phyloP scores from a whole-genome alignment of 2,113 vertebrate genomes.

The Craseonycteris thonglongyai region DNA sequence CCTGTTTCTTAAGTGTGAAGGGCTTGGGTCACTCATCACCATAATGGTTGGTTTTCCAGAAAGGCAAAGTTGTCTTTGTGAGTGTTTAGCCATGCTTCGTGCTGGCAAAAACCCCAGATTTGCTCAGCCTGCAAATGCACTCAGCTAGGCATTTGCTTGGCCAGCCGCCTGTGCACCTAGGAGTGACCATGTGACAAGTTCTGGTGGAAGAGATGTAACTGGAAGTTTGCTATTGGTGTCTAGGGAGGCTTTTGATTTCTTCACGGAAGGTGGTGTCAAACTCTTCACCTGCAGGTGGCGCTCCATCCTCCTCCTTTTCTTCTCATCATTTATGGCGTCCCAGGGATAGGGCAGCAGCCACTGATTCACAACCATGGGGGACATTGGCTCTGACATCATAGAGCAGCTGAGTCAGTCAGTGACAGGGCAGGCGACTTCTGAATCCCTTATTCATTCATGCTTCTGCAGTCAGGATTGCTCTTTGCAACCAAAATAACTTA shows the following conservation, averaged over 20 bases:
- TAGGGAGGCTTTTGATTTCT: background rate
- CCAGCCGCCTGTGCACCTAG: background rate
- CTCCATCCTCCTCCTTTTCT: background rate
- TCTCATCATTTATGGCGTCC: background rate
- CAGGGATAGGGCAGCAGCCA: fast-evolving
- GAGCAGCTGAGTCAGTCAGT: background rate
- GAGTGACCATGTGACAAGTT: background rate
- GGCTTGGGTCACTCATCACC: no score
- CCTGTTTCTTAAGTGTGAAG: background rate
- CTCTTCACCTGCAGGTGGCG: fast-evolving
- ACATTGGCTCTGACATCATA: background rate
- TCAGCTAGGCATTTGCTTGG: background rate
- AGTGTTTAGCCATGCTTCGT: background rate
- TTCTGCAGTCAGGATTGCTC: background rate
- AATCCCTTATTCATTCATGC: background rate
- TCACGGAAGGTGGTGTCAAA: no score
- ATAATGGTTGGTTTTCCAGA: background rate
- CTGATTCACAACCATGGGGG: background rate
- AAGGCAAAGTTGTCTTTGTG: background rate
- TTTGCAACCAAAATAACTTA: background rate
- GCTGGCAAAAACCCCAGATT: background rate
- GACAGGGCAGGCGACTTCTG: background rate
- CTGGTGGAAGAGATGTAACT: background rate
- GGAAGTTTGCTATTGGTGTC: background rate
- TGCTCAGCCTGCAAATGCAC: no score